Conservation (phyloP, 2,888 invertebrate genomes). For the Dicyrtoma fusca region DNA sequence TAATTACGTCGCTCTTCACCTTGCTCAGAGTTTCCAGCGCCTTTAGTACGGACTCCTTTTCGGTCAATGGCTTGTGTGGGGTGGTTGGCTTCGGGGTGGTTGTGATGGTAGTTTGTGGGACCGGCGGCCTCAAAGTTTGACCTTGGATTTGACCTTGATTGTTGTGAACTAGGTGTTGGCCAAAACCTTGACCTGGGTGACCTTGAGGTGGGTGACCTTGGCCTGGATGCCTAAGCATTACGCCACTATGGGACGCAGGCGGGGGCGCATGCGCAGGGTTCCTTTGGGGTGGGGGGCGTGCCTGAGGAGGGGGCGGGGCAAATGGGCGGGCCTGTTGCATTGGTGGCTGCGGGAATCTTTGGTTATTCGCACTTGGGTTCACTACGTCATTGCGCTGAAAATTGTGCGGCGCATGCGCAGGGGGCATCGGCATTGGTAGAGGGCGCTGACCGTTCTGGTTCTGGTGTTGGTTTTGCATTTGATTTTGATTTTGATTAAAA, state of each 20-base stretch:
- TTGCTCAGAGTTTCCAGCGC: constrained; percentile 51
- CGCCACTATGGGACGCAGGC: no score
- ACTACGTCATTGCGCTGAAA: neutral
- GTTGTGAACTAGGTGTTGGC: neutral
- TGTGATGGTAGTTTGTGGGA: neutral
- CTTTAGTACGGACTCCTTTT: constrained; percentile 46
- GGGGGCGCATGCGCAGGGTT: neutral
- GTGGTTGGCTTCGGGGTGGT: neutral
- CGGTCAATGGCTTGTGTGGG: constrained; percentile 19
- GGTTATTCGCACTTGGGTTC: neutral
- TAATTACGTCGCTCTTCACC: constrained; percentile 49
- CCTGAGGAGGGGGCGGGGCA: neutral
- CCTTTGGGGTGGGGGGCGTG: neutral
- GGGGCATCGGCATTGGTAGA: neutral
- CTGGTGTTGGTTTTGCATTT: no score
- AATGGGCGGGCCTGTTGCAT: neutral
- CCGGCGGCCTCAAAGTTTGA: constrained; percentile 10
- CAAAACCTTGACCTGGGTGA: neutral
- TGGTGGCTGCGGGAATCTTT: neutral
- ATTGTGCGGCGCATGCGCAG: neutral
- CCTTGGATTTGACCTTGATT: neutral
- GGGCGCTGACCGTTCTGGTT: neutral
- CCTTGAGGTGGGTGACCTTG: neutral
- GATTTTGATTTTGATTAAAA: neutral
- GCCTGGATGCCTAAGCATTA: no score